Percentiles rank a stretch among this genome's conserved stretches.
Evolutionary conservation across 2,113 vertebrate genomes (phyloP).

Genomic region (Glaucomys volans): DNA sequence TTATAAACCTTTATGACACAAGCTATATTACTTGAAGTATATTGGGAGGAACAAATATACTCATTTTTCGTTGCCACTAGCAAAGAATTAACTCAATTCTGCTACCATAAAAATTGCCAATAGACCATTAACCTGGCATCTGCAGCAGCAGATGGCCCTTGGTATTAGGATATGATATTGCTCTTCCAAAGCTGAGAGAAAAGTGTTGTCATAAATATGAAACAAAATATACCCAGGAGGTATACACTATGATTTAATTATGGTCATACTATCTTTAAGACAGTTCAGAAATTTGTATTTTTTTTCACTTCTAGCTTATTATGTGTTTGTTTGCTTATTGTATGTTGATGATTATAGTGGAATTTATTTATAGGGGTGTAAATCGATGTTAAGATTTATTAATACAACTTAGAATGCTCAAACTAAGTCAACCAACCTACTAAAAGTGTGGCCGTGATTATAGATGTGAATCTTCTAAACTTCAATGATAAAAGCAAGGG

Average conservation of each 20-base stretch:
- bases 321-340: not conserved
- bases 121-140: constrained; percentile 13
- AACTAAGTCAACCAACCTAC: not conserved
- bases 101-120: not conserved
- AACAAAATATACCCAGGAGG: not conserved
- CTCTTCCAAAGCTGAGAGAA: not conserved
- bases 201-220: not conserved
- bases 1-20: constrained; percentile 31
- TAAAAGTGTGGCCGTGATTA: not conserved
- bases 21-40: constrained; percentile 19
- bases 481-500: not conserved
- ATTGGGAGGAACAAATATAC: constrained; percentile 22
- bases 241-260: not conserved
- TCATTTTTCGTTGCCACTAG: not conserved
- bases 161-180: constrained; percentile 3
- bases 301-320: not conserved
- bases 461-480: not conserved
- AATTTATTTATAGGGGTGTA: no score
- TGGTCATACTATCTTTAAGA: not conserved
- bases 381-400: not conserved
- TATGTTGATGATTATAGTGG: not conserved
- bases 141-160: constrained; percentile 19
- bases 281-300: not conserved
- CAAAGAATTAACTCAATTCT: constrained; percentile 43
- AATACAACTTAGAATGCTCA: not conserved